Percentiles rank a stretch among this genome's conserved stretches.
Evolutionary conservation across 2,797 vertebrate genomes (phyloP).

Genomic region (Microctenopoma steveboyesi): DNA sequence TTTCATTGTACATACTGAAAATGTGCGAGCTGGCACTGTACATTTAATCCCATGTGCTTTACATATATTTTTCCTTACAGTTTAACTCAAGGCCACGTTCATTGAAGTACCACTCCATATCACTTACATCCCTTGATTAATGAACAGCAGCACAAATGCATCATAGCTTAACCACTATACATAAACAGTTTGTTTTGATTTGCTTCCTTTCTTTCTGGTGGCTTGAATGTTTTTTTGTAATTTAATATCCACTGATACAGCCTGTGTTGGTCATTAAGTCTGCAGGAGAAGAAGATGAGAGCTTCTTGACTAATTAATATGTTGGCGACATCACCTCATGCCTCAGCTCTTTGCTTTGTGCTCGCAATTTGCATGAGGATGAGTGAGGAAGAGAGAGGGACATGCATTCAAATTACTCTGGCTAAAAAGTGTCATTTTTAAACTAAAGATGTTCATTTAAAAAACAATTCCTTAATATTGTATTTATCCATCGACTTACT

Average conservation of each 20-base stretch:
- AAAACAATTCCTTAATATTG: constrained; percentile 7
- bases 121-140: not conserved
- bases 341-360: constrained; percentile 18
- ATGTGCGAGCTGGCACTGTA: not conserved
- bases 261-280: constrained; percentile 46
- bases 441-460: not conserved
- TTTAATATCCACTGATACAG: constrained; percentile 39
- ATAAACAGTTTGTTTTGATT: not conserved
- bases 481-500: constrained; percentile 7
- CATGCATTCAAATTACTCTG: not conserved
- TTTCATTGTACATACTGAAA: not conserved
- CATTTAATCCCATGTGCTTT: not conserved
- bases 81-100: not conserved
- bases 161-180: not conserved
- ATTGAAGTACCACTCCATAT: not conserved
- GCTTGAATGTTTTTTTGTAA: constrained; percentile 23
- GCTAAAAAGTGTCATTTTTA: not conserved
- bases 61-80: not conserved
- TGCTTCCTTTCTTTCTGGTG: constrained; percentile 20
- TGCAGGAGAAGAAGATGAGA: constrained; percentile 19
- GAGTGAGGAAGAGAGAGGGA: not conserved
- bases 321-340: constrained; percentile 33
- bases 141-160: not conserved
- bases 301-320: constrained; percentile 52
- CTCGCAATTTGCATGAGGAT: constrained; percentile 1